Evolutionary conservation across 2,888 invertebrate species (phyloP), one percentile per base, ranked within the genome.

Genomic region (Antitype chi): DNA sequence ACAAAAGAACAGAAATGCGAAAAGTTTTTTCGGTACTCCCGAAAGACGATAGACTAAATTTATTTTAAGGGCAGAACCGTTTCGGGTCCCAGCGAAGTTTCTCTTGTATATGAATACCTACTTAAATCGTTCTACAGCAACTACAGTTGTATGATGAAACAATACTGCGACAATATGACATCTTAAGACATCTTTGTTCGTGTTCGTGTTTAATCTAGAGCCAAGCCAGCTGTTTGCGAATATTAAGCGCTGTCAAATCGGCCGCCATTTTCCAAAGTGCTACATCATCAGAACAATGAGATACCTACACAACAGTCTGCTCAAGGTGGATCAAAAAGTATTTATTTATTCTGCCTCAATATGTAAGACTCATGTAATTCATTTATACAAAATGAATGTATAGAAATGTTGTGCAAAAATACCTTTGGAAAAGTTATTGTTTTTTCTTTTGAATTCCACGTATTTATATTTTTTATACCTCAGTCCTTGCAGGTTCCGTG

Each of bases 161-260:
- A 66, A 66, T 78, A 74, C 32, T 69, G 57, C 15, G 52, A 76
- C 76, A 76, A 47, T 64, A 75, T 55, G 57, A 64, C 77, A 70
- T 74, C 62, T 74, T 64, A 75, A 52, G 60, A 64, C 77, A 70
- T 74, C 62, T 74, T 75, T 38, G 71, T 79, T 78, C 73, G 74
- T 38, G 71, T 79, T 78, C 73, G 74, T 72, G 81, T 84, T 85
- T 86, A 87, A 90, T 90, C 88, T 84, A 57, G 60, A 75, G 82
- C 71, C 59, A 73, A 70, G 78, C 74, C 90, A 89, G 87, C 90
- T 88, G 90, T 81, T 85, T 74, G 74, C 71, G 79, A 83, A 84
- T 86, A 83, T 84, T 76, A 81, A 76, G 66, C 66, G 76, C 76
- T 84, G 89, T 88, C 88, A 79, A 82, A 88, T 85, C 80, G 71